phyloP scores from a whole-genome alignment of 92 coral and sea anemone genomes.

The Metridium senile region DNA sequence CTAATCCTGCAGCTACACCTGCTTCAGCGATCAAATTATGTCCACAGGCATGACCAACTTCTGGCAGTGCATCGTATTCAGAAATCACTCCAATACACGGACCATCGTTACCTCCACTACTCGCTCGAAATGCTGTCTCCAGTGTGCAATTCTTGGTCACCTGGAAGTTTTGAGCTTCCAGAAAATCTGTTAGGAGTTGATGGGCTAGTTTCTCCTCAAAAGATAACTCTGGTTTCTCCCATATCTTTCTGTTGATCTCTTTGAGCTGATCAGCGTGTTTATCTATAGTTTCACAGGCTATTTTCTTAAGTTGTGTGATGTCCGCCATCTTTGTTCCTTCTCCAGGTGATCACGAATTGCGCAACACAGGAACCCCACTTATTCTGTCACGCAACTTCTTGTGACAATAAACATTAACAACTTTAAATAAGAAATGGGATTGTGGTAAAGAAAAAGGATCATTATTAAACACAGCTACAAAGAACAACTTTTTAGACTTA shows the following conservation, averaged over 20 bases:
- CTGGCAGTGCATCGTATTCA: conserved; percentile 81
- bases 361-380: background rate
- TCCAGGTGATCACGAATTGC: background rate
- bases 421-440: background rate
- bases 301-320: background rate
- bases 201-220: conserved; percentile 73
- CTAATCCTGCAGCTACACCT: conserved; percentile 74
- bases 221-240: conserved; percentile 76
- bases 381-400: background rate
- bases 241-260: conserved; percentile 67
- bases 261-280: conserved; percentile 50
- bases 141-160: conserved; percentile 67
- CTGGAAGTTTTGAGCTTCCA: conserved; percentile 59
- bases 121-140: conserved; percentile 83
- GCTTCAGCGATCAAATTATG: conserved; percentile 86
- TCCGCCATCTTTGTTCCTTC: conserved; percentile 13
- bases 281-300: conserved; percentile 62
- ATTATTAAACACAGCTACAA: too few relatives aligned
- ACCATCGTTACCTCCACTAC: conserved; percentile 23
- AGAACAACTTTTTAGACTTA: too few relatives aligned
- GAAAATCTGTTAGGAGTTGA: conserved; percentile 61
- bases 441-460: background rate
- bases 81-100: conserved; percentile 53
- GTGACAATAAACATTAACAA: background rate
- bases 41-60: conserved; percentile 85